Conservation (phyloP, 2,797 vertebrate genomes). For the Micropoecilia bifurca region DNA sequence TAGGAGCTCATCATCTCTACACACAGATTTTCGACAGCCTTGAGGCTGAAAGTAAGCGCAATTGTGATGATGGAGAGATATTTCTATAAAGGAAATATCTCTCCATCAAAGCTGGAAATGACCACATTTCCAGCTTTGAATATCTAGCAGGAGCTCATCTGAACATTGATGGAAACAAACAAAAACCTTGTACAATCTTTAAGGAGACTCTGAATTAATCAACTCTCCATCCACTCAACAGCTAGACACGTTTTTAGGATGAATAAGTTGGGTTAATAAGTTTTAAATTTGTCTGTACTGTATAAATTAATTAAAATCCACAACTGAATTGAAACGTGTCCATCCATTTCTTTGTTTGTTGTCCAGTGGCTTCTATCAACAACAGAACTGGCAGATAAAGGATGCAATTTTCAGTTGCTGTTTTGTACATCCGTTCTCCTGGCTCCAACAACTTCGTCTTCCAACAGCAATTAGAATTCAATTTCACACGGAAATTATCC, state of each 20-base stretch:
- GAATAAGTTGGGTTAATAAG: not conserved
- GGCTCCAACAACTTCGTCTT: conserved; percentile 28
- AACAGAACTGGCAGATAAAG: conserved; percentile 21
- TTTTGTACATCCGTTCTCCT: conserved; percentile 16
- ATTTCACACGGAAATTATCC: conserved; percentile 42
- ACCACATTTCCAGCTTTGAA: not conserved
- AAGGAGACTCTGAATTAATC: not conserved
- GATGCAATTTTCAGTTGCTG: conserved; percentile 29
- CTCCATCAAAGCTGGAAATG: too few relatives aligned
- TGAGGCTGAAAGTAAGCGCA: not conserved
- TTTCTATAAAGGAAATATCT: not conserved
- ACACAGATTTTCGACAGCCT: not conserved
- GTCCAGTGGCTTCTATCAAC: not conserved
- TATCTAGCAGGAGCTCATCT: not conserved
- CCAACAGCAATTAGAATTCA: conserved; percentile 39
- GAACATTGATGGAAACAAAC: not conserved
- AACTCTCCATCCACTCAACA: not conserved
- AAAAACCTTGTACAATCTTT: not conserved
- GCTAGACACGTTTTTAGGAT: not conserved
- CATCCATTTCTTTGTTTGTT: not conserved
- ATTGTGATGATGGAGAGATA: not conserved
- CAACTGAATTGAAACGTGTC: not conserved
- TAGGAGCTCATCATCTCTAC: not conserved
- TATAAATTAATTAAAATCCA: not conserved
- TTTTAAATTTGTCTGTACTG: not conserved